Conservation (phyloP, 2,888 invertebrate species). For the Acrobeloides nanus region DNA sequence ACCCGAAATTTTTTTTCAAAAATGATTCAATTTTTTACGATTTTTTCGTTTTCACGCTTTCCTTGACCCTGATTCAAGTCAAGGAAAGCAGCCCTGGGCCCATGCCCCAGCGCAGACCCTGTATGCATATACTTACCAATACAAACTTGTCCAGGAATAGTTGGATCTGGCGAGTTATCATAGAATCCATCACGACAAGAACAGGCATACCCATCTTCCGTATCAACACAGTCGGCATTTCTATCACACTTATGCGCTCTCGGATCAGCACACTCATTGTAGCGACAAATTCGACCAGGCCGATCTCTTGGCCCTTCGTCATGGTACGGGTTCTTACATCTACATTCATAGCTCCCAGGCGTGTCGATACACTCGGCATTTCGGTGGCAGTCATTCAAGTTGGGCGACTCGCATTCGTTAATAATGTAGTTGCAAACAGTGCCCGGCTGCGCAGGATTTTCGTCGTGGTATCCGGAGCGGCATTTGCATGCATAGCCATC, state of each 20-base stretch:
- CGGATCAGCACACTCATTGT: constrained; percentile 42
- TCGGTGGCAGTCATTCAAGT: constrained; percentile 50
- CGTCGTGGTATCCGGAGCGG: constrained; percentile 48
- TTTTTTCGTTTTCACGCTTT: no score
- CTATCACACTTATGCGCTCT: constrained; percentile 41
- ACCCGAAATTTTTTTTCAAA: no score
- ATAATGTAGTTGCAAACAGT: constrained; percentile 48
- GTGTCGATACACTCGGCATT: constrained; percentile 50
- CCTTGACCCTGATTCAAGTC: no score
- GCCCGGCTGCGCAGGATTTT: constrained; percentile 45
- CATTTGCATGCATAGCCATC: constrained; percentile 46
- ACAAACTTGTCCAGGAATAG: constrained; percentile 45
- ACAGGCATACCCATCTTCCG: constrained; percentile 46
- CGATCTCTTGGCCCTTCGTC: constrained; percentile 36
- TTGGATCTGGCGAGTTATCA: constrained; percentile 43
- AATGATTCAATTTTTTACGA: no score
- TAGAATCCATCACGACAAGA: constrained; percentile 43
- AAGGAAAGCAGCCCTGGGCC: no score
- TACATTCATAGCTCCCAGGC: constrained; percentile 43
- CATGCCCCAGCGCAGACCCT: no score
- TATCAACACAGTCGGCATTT: constrained; percentile 44
- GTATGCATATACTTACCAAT: constrained; percentile 27
- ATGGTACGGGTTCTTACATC: constrained; percentile 38
- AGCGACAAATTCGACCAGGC: constrained; percentile 45
- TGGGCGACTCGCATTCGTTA: constrained; percentile 50